phyloP scores from a whole-genome alignment of 2,888 invertebrate species.

The Cremastinae sp. region DNA sequence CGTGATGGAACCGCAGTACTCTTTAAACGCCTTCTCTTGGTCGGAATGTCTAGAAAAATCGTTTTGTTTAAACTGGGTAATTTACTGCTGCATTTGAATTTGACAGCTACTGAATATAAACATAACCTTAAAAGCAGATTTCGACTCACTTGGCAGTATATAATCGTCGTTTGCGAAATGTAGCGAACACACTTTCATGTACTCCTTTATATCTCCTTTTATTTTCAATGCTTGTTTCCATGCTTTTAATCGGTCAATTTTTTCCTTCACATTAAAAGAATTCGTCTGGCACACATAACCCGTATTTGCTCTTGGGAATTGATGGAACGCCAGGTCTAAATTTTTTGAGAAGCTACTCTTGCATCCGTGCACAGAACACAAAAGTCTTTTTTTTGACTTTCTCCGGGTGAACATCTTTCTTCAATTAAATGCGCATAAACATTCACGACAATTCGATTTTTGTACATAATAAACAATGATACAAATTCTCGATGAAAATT shows the following conservation, averaged over 20 bases:
- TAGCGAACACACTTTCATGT: slow-evolving; percentile 17
- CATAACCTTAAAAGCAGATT: slow-evolving; percentile 7
- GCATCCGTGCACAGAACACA: slow-evolving; percentile 6
- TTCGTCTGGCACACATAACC: slow-evolving; percentile 1
- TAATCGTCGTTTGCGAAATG: slow-evolving; percentile 28
- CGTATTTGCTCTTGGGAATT: slow-evolving; percentile 1
- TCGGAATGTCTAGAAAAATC: slow-evolving; percentile 25
- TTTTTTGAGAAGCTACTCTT: not conserved
- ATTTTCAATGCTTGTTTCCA: slow-evolving; percentile 17
- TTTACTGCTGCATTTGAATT: not conserved
- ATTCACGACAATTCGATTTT: slow-evolving; percentile 1
- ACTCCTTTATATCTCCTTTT: not conserved
- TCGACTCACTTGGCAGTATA: slow-evolving; percentile 13
- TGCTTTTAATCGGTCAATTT: slow-evolving; percentile 1
- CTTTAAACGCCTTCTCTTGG: slow-evolving; percentile 5
- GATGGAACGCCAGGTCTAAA: not conserved
- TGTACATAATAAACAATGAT: no score
- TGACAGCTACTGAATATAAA: not conserved
- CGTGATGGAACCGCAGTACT: slow-evolving; percentile 21
- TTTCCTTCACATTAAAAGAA: slow-evolving; percentile 2
- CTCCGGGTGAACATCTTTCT: slow-evolving; percentile 5
- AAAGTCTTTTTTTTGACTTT: slow-evolving; percentile 1
- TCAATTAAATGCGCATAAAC: not conserved
- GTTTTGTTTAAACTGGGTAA: slow-evolving; percentile 1
- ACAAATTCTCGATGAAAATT: no score